Evolutionary conservation across 2,888 invertebrate genomes (phyloP), one percentile per base, ranked within the genome.

Genomic region (Omphaloscelis lunosa): DNA sequence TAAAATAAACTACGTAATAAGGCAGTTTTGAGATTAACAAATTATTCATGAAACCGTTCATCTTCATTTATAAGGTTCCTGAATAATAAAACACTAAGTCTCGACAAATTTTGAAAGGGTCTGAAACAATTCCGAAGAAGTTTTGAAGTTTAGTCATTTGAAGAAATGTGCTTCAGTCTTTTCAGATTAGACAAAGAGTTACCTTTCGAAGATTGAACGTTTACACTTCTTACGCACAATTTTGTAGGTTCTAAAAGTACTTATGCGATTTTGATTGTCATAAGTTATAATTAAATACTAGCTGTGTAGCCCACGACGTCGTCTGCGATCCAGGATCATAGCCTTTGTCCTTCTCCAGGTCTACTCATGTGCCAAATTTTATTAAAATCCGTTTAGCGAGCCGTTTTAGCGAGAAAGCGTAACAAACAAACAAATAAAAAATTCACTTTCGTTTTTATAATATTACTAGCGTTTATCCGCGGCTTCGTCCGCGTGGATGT

Each of bases 41-140:
- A 80, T 75, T 82, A 79, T 80, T 82, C 68, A 77, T 69, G 82
- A 69, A 53, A 59, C 72, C 48, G 59, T 70, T 73, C 34, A 48
- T 69, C 66, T 62, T 74, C 59, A 76, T 73, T 75, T 83, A 65
- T 62, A 73, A 80, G 75, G 66, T 34, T 65, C 27, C 15, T 76
- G 72, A 74, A 76, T 83, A 83, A 83, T 75, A 67, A 76, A 71
- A 62, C 51, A 58, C 51, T 65, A 59, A 75, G 62, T 73, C 69
- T 69, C 65, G 73, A 76, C 75, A 63, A 80, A 78, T 80, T 85
- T 23, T 39, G 23, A 68, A 79, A 75, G 76, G 62, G 68, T 76
- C 45, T 59, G n/a, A 69, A 79, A 76, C 65, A 84, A 85, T 72
- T 77, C 48, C 12, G 0, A 48, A 62, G 68, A 76, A 75, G 48